Evolutionary conservation across 2,888 invertebrate genomes (phyloP).

Genomic region (Buathra laborator): DNA sequence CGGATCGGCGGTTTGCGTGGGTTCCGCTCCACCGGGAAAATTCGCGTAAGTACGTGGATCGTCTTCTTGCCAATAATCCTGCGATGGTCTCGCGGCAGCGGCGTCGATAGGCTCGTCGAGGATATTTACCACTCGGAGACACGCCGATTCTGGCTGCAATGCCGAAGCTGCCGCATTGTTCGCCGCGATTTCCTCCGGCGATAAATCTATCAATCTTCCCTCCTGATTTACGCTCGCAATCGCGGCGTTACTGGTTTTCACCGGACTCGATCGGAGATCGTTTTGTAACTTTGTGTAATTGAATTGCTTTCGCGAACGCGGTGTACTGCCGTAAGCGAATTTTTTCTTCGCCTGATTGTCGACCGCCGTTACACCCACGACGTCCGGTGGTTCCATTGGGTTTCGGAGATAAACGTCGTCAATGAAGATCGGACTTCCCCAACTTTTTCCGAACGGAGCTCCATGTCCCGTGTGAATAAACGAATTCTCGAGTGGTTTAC

Average conservation of each 20-base stretch:
- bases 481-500: conserved; percentile 92
- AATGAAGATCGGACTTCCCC: conserved; percentile 93
- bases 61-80: conserved; percentile 77
- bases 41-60: conserved; percentile 82
- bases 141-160: conserved; percentile 70
- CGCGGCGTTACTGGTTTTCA: conserved; percentile 83
- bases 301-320: conserved; percentile 89
- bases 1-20: conserved; percentile 86
- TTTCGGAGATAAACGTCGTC: conserved; percentile 92
- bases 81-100: conserved; percentile 54
- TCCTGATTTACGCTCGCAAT: conserved; percentile 84
- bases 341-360: conserved; percentile 85
- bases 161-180: conserved; percentile 71
- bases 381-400: conserved; percentile 91
- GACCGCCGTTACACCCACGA: conserved; percentile 86
- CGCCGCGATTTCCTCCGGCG: conserved; percentile 86
- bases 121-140: conserved; percentile 82
- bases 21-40: conserved; percentile 76
- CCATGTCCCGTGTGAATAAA: conserved; percentile 94
- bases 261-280: conserved; percentile 86
- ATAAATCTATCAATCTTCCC: conserved; percentile 91
- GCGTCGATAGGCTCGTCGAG: conserved; percentile 83
- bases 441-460: conserved; percentile 91
- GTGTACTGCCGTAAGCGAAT: conserved; percentile 81
- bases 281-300: conserved; percentile 94